phyloP scores from a whole-genome alignment of 2,113 vertebrate genomes.

The Solenodon paradoxus region DNA sequence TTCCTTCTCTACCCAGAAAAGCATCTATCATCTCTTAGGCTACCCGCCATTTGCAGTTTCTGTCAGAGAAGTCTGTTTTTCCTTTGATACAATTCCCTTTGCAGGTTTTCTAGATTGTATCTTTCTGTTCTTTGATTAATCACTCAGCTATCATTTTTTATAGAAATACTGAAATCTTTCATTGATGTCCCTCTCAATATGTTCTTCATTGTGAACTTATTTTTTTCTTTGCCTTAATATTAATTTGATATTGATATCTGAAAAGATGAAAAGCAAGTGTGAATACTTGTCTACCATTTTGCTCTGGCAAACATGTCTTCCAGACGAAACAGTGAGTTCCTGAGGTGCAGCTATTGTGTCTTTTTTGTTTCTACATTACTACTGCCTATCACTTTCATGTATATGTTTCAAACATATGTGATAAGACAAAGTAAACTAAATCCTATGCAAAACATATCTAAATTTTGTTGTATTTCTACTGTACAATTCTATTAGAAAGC shows the following conservation, averaged over 20 bases:
- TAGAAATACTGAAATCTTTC: constrained; percentile 7
- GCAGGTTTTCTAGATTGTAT: neutral
- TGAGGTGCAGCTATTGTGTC: fast-evolving
- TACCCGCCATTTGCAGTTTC: neutral
- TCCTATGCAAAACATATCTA: neutral
- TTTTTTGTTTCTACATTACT: neutral
- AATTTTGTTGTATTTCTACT: neutral
- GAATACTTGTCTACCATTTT: neutral
- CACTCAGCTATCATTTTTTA: neutral
- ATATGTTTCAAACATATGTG: neutral
- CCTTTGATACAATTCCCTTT: neutral
- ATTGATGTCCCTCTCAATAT: neutral
- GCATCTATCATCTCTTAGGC: neutral
- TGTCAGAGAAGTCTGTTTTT: neutral
- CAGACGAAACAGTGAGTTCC: neutral
- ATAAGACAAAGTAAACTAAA: neutral
- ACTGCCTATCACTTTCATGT: neutral
- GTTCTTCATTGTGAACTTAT: neutral
- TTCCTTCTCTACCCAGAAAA: neutral
- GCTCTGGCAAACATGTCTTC: neutral
- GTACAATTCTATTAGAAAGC: neutral
- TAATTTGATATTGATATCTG: neutral
- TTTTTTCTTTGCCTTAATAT: neutral
- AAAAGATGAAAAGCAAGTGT: neutral
- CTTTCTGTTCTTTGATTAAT: constrained; percentile 19